phyloP scores from a whole-genome alignment of 2,113 vertebrate genomes.

The Columba janthina region DNA sequence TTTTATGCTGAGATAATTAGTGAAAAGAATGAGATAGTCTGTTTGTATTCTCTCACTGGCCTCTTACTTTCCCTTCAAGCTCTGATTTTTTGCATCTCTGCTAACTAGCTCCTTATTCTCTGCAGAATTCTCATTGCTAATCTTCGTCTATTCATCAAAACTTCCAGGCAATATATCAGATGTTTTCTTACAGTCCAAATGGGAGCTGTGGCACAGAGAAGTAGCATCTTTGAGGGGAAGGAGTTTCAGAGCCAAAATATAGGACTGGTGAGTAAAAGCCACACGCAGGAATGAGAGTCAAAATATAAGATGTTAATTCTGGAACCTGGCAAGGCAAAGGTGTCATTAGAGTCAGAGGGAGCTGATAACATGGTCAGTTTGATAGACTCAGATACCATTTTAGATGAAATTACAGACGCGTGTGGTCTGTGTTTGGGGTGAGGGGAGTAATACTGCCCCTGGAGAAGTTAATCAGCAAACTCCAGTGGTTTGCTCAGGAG shows the following conservation, averaged over 20 bases:
- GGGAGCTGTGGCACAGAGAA: neutral
- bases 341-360: neutral
- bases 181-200: neutral
- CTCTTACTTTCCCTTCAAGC: neutral
- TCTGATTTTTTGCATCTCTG: neutral
- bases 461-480: neutral
- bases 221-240: neutral
- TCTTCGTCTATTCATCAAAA: neutral
- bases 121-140: neutral
- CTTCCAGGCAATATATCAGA: neutral
- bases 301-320: neutral
- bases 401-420: neutral
- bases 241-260: neutral
- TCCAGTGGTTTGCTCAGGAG: neutral
- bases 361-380: neutral
- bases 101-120: neutral
- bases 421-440: neutral
- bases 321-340: neutral
- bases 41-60: neutral
- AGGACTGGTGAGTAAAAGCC: neutral
- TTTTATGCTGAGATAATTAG: neutral
- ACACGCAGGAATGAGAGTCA: neutral
- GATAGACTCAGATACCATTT: neutral
- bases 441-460: neutral
- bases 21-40: neutral